These are phyloP conservation scores for Eupithecia dodoneata DNA, from an alignment of 2,888 invertebrate genomes.

Conservation along the genomic window DNA sequence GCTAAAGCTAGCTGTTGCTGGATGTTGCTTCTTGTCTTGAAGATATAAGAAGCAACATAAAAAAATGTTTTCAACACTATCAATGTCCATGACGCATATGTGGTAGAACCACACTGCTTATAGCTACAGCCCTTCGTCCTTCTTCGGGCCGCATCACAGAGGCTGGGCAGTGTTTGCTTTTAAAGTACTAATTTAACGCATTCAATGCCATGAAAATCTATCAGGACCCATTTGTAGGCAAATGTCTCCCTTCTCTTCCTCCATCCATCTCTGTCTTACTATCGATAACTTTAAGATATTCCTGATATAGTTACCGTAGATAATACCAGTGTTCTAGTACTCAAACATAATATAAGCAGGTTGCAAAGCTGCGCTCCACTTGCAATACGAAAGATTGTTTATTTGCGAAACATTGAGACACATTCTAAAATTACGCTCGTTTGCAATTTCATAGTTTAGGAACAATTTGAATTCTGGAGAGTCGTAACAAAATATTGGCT, in stretches of 20 bases:
- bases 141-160: not conserved
- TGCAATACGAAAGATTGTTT: slow-evolving; percentile 13
- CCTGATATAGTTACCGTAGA: not conserved
- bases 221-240: not conserved
- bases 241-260: not conserved
- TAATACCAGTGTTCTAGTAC: slow-evolving; percentile 1
- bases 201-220: not conserved
- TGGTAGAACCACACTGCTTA: not conserved
- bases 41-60: not conserved
- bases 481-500: not conserved
- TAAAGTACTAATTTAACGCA: too few relatives aligned
- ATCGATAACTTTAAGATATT: not conserved
- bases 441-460: slow-evolving; percentile 4
- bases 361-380: not conserved
- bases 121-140: not conserved
- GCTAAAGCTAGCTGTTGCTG: too few relatives aligned
- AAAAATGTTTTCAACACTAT: not conserved
- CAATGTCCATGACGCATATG: not conserved
- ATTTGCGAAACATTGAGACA: slow-evolving; percentile 4
- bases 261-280: not conserved
- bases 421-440: slow-evolving; percentile 2
- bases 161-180: not conserved
- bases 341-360: not conserved
- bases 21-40: too few relatives aligned
- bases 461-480: not conserved